These are phyloP conservation scores for Crossocerus cetratus DNA, from an alignment of 2,888 invertebrate species.

Conservation along the genomic window DNA sequence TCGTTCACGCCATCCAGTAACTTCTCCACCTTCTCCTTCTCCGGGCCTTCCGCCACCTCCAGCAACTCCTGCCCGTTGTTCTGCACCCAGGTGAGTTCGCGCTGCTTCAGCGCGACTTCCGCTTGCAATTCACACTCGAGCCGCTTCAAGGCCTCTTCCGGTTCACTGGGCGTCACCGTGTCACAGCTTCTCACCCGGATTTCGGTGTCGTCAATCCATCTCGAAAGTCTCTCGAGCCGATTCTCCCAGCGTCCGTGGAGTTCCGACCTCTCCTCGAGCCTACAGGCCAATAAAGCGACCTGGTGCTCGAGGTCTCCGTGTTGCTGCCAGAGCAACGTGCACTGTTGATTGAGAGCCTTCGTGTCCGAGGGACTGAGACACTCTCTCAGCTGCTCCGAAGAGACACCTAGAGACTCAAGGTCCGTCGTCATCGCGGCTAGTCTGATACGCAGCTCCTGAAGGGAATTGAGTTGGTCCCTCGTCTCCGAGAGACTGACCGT, in stretches of 20 bases:
- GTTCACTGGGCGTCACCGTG: conserved; percentile 79
- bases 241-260: conserved; percentile 85
- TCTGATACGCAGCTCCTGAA: conserved; percentile 81
- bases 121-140: conserved; percentile 86
- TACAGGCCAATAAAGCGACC: conserved; percentile 84
- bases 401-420: conserved; percentile 85
- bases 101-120: conserved; percentile 86
- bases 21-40: conserved; percentile 80
- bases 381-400: conserved; percentile 90
- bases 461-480: conserved; percentile 81
- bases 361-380: conserved; percentile 91
- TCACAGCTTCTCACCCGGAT: conserved; percentile 74
- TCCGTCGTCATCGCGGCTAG: conserved; percentile 81
- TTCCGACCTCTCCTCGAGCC: conserved; percentile 86
- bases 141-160: conserved; percentile 85
- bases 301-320: conserved; percentile 90
- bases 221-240: conserved; percentile 81
- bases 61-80: conserved; percentile 83
- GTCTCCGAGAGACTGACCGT: conserved; percentile 81
- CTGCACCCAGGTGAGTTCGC: conserved; percentile 88
- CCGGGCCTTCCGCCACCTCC: conserved; percentile 81
- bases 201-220: conserved; percentile 86
- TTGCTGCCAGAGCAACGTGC: conserved; percentile 88
- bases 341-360: conserved; percentile 86
- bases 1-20: conserved; percentile 82